Evolutionary conservation across 1,140 invertebrate species (phyloP).

Genomic region (Sarcophaga bullata): DNA sequence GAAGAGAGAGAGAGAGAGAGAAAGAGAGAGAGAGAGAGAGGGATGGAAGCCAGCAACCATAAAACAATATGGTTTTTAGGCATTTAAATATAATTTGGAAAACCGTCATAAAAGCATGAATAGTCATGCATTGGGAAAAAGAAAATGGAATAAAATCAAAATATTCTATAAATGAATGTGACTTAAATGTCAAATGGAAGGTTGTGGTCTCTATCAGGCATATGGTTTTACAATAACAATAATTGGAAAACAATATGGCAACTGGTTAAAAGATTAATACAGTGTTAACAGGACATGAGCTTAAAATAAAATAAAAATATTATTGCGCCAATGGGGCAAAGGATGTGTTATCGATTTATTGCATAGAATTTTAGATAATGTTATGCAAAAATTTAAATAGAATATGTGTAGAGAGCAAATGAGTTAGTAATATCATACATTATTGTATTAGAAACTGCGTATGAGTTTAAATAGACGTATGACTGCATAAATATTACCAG

Average conservation of each 20-base stretch:
- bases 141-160: background rate
- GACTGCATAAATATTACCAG: no score
- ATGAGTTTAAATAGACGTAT: no score
- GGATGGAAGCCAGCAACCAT: background rate
- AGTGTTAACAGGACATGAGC: background rate
- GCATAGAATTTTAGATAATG: no score
- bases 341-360: no score
- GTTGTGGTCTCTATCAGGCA: background rate
- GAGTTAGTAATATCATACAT: no score
- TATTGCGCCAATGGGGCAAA: no score
- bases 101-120: background rate
- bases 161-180: background rate
- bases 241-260: background rate
- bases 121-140: background rate
- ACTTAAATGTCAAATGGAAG: background rate
- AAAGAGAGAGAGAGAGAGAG: no score
- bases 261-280: background rate
- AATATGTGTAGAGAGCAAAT: no score
- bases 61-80: conserved; percentile 26
- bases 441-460: no score
- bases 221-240: background rate
- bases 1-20: no score
- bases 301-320: background rate
- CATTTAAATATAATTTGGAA: conserved; percentile 16
- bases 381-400: no score